Percentiles rank a stretch among this genome's conserved stretches.
These are phyloP conservation scores for Spea hammondii DNA, from an alignment of 2,797 vertebrate genomes.

Conservation along the genomic window DNA sequence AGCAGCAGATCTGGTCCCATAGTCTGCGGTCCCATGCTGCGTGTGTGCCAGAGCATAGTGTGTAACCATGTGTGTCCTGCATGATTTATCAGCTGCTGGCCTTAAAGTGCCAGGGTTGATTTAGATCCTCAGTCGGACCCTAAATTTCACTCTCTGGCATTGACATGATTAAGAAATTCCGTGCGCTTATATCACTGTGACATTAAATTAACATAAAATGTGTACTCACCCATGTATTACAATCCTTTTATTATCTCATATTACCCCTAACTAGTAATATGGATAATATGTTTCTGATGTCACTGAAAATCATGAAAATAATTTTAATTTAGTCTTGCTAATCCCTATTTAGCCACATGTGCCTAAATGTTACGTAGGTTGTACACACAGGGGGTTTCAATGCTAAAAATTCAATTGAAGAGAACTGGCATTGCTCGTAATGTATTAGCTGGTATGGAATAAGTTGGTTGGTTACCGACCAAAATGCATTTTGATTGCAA, in stretches of 20 bases:
- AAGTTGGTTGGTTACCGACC: constrained; percentile 29
- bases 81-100: too few species aligned
- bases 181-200: neutral
- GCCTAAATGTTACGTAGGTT: neutral
- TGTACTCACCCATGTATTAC: neutral
- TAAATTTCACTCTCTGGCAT: too few species aligned
- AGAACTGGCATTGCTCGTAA: constrained; percentile 5
- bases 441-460: constrained; percentile 21
- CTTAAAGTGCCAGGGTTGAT: too few species aligned
- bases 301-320: neutral
- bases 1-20: too few species aligned
- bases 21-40: too few species aligned
- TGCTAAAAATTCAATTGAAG: constrained; percentile 6
- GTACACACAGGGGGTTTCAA: neutral
- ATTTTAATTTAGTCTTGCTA: neutral
- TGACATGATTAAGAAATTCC: too few species aligned
- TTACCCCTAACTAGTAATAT: constrained; percentile 1
- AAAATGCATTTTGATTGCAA: constrained; percentile 44
- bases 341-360: neutral
- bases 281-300: constrained; percentile 4
- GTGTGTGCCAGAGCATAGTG: too few species aligned
- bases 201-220: neutral
- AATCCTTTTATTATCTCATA: constrained; percentile 6
- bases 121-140: too few species aligned
- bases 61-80: too few species aligned